These are phyloP conservation scores for Drosophila paulistorum DNA, from an alignment of 1,140 invertebrate species.

Conservation along the genomic window DNA sequence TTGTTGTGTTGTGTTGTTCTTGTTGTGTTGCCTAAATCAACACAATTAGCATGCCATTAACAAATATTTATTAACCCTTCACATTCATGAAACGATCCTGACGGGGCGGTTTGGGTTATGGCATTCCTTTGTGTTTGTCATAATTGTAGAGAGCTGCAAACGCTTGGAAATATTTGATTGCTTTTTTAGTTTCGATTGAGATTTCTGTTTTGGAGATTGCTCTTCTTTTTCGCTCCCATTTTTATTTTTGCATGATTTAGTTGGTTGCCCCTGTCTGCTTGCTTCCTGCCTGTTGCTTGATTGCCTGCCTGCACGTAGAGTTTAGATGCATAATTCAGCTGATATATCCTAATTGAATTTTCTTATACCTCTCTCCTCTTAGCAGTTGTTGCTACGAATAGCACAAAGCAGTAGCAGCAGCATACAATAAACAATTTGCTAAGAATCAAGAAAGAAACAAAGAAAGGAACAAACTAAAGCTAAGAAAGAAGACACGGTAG, in stretches of 20 bases:
- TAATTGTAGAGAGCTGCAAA: conserved; percentile 54
- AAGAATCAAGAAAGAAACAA: not conserved
- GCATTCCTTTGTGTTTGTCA: conserved; percentile 49
- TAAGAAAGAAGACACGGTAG: not conserved
- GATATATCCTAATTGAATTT: conserved; percentile 56
- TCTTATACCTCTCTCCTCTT: conserved; percentile 31
- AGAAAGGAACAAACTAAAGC: not conserved
- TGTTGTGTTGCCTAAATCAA: conserved; percentile 57
- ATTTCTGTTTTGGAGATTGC: conserved; percentile 38
- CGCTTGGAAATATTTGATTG: conserved; percentile 39
- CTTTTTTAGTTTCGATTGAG: conserved; percentile 35
- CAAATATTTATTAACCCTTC: conserved; percentile 55
- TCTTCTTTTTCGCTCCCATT: conserved; percentile 9
- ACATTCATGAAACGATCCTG: not conserved
- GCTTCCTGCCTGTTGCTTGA: conserved; percentile 14
- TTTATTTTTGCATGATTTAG: conserved; percentile 10
- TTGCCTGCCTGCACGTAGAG: conserved; percentile 48
- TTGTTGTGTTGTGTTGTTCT: conserved; percentile 33
- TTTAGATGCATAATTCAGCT: conserved; percentile 21
- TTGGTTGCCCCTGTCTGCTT: not conserved
- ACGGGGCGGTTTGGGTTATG: not conserved
- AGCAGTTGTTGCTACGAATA: conserved; percentile 15
- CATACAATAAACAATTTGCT: conserved; percentile 22
- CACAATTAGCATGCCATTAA: conserved; percentile 76
- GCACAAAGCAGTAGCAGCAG: conserved; percentile 42